Evolutionary conservation across 2,113 vertebrate species (phyloP).

Genomic region (Aepyceros melampus): DNA sequence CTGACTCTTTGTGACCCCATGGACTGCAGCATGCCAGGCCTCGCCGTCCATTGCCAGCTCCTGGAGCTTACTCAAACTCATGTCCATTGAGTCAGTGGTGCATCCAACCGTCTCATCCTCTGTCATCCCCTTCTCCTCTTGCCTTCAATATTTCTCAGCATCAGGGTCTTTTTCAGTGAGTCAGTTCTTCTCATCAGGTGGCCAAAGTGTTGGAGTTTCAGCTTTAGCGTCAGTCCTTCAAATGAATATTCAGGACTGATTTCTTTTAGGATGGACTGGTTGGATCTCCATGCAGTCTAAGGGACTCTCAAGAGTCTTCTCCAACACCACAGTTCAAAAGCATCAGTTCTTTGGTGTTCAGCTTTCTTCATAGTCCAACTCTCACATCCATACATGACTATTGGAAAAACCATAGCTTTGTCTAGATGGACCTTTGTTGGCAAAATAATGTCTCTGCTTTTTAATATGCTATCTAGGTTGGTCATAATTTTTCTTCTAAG

Average conservation of each 20-base stretch:
- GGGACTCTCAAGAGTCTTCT: not conserved
- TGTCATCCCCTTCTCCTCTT: not conserved
- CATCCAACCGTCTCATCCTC: not conserved
- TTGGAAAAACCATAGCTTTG: too few relatives aligned
- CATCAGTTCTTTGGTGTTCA: accelerated
- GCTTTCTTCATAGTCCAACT: too few relatives aligned
- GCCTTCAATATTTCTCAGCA: not conserved
- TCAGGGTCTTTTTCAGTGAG: not conserved
- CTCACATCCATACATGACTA: too few relatives aligned
- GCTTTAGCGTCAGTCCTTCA: not conserved
- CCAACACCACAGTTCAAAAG: not conserved
- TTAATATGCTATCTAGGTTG: too few relatives aligned
- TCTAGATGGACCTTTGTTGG: too few relatives aligned
- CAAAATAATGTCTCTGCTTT: too few relatives aligned
- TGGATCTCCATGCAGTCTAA: not conserved
- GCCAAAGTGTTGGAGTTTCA: not conserved
- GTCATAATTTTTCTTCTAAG: not conserved
- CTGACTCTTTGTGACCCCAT: too few relatives aligned
- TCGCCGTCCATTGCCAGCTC: too few relatives aligned
- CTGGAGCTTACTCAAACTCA: not conserved
- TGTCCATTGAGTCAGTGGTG: not conserved
- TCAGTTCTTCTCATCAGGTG: not conserved
- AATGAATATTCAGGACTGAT: not conserved
- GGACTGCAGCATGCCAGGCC: too few relatives aligned
- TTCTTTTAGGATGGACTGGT: not conserved